Evolutionary conservation across 2,797 vertebrate species (phyloP), one percentile per base, ranked within the genome.

Genomic region (Cephalopachus bancanus): DNA sequence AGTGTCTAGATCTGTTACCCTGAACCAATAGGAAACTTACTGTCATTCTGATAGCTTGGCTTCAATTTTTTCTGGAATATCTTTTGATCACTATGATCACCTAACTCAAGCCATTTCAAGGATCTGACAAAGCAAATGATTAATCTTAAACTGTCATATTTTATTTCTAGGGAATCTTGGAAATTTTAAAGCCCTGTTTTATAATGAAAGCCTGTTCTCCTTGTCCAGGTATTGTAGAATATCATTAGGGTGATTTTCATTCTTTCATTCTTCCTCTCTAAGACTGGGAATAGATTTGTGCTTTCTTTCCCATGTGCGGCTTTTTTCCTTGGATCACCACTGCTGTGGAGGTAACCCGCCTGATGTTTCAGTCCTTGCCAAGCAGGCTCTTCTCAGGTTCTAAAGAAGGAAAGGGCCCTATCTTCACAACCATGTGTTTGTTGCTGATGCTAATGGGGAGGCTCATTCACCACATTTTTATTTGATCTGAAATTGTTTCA

Each of bases 1-100:
- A 85, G 75, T 92, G 57, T 86, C 60, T 49, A 22, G 72, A 95
- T 76, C 81, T 93, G 75, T 94, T 94, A 75, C 28, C 78, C 53
- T 92, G 55, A n/a, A 53, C 78, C 51, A 51, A 75, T 55, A 89
- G 62, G 49, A 94, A 78, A 30, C 91, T 79, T 37, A 37, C 72
- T 80, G 19, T 55, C 51, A 44, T 88, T 72, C 80, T 24, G 57
- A 81, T 62, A 57, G 28, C 28, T 53, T 84, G n/a, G 14, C 71
- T 84, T 80, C 64, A 65, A 64, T 80, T 89, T 89, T 59, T 33
- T 59, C 72, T 49, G 57, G 60, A 67, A 22, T 55, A 90, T 79
- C 89, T 30, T 71, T 90, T 78, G 55, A 49, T 74, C 88, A 79
- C 81, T 80, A 88, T 95, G 93, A 71, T 96, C 81, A 91, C 69